Evolutionary conservation across 2,888 invertebrate species (phyloP).

Genomic region (Selenia dentaria): DNA sequence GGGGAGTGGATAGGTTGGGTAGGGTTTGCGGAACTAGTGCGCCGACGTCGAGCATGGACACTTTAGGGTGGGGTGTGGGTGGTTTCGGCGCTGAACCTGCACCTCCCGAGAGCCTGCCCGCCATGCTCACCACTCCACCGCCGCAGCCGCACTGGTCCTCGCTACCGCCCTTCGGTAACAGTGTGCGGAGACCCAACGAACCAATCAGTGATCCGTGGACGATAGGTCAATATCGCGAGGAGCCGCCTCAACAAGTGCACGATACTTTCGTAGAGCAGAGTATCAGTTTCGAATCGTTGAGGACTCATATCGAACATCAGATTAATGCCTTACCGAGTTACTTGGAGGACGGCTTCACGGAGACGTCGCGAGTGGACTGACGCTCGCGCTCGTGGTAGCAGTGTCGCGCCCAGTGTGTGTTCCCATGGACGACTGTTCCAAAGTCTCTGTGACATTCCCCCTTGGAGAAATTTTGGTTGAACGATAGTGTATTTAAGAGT

Average conservation of each 20-base stretch:
- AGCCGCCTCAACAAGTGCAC: conserved; percentile 67
- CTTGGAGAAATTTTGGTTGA: conserved; percentile 46
- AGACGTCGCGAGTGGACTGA: conserved; percentile 75
- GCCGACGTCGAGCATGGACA: conserved; percentile 57
- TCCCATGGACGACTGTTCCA: conserved; percentile 32
- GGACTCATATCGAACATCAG: conserved; percentile 54
- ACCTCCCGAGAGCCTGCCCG: conserved; percentile 52
- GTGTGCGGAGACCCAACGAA: conserved; percentile 52
- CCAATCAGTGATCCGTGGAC: conserved; percentile 68
- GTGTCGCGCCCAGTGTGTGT: conserved; percentile 13
- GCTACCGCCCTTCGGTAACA: conserved; percentile 61
- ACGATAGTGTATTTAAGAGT: conserved; percentile 59
- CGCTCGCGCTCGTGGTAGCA: conserved; percentile 36
- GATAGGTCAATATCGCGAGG: conserved; percentile 70
- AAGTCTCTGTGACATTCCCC: conserved; percentile 20
- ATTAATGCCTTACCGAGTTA: conserved; percentile 59
- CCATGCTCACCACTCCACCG: conserved; percentile 63
- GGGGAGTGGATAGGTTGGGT: conserved; percentile 64
- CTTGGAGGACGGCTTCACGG: conserved; percentile 68
- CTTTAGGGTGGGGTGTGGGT: conserved; percentile 65
- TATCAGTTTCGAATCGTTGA: conserved; percentile 66
- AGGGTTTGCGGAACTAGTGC: conserved; percentile 50
- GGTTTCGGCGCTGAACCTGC: conserved; percentile 48
- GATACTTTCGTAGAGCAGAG: conserved; percentile 71
- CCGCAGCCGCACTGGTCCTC: conserved; percentile 63